phyloP scores from a whole-genome alignment of 1,140 invertebrate species.

The Pseudomyrmex pallidus region DNA sequence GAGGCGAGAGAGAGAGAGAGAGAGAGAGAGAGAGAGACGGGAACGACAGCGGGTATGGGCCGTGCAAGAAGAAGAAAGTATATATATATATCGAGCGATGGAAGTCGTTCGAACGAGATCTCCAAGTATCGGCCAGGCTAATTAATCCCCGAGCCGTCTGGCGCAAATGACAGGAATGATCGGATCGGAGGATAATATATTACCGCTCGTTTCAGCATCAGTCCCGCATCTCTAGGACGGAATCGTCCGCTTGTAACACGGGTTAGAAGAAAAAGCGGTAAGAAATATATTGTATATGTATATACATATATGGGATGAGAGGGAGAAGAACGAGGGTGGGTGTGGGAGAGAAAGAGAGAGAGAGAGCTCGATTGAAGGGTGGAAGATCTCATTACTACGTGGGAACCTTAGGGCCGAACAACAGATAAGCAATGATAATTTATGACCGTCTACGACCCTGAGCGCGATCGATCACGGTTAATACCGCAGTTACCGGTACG shows the following conservation, averaged over 20 bases:
- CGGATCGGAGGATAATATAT: conserved; percentile 73
- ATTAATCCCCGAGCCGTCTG: conserved; percentile 73
- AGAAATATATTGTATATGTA: too few relatives aligned
- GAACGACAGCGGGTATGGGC: conserved; percentile 25
- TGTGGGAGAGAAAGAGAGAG: neutral
- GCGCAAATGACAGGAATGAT: conserved; percentile 73
- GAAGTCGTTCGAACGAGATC: conserved; percentile 66
- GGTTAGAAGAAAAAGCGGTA: conserved; percentile 49
- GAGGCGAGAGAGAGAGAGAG: neutral
- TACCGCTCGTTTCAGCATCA: conserved; percentile 69
- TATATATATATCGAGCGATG: conserved; percentile 30
- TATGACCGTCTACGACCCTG: conserved; percentile 65
- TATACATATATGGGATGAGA: too few relatives aligned
- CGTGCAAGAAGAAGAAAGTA: conserved; percentile 50
- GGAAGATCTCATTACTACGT: conserved; percentile 70
- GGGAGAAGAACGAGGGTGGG: neutral
- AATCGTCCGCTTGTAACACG: conserved; percentile 49
- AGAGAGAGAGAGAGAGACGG: neutral
- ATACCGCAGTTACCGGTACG: conserved; percentile 45
- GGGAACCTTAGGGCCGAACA: conserved; percentile 66
- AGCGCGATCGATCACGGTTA: conserved; percentile 69
- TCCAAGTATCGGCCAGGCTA: conserved; percentile 66
- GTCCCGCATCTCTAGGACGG: conserved; percentile 59
- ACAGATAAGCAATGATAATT: conserved; percentile 72
- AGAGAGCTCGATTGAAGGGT: conserved; percentile 28